A percentile compares a stretch with the other conserved stretches of the same genome.
phyloP scores from a whole-genome alignment of 2,113 vertebrate genomes.

The Typhlomys cinereus region DNA sequence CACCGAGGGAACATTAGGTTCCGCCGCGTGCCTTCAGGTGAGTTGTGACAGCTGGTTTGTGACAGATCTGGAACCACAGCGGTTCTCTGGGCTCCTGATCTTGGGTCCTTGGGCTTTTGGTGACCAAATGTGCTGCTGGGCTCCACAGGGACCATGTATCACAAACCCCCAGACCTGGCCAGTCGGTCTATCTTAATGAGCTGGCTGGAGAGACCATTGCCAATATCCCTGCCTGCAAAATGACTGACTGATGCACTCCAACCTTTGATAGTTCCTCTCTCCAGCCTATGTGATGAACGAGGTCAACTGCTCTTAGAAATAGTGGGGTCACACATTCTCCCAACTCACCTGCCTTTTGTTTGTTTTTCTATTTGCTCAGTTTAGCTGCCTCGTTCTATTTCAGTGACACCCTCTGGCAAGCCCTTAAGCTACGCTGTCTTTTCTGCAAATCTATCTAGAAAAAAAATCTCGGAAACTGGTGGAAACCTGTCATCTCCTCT shows the following conservation, averaged over 20 bases:
- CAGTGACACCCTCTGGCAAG: neutral
- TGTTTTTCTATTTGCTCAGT: neutral
- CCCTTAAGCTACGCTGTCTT: neutral
- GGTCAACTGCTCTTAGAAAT: neutral
- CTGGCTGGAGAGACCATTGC: neutral
- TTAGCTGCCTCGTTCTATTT: neutral
- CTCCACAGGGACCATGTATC: too few species aligned
- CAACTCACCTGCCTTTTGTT: neutral
- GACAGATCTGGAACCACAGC: neutral
- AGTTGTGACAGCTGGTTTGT: neutral
- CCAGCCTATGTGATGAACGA: neutral
- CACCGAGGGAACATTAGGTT: neutral
- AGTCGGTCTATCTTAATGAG: neutral
- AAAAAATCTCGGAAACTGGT: neutral
- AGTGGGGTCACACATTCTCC: neutral
- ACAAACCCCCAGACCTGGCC: neutral
- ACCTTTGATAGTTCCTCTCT: neutral
- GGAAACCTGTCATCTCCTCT: too few species aligned
- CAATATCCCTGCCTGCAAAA: neutral
- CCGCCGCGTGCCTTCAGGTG: neutral
- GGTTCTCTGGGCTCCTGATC: neutral
- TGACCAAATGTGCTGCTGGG: neutral
- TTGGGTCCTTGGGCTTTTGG: neutral
- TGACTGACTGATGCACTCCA: neutral
- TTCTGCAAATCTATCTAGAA: neutral